Evolutionary conservation across 2,888 invertebrate genomes (phyloP), one percentile per base, ranked within the genome.

Genomic region (Mesochorus sp.): DNA sequence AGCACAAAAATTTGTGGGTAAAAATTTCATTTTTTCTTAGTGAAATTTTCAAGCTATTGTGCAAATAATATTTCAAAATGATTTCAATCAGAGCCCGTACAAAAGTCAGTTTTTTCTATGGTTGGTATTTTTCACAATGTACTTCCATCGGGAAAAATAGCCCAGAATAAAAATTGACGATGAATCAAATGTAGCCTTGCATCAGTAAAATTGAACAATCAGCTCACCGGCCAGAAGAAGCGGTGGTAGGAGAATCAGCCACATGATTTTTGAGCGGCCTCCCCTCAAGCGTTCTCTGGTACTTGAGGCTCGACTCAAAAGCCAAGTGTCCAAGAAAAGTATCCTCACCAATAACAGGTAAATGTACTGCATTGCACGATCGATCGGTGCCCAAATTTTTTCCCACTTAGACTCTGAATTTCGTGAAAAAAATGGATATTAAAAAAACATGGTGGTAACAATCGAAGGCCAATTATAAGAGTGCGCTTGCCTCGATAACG

Each of bases 151-250:
- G 1, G 31, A n/a, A n/a, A n/a, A n/a, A n/a, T n/a, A n/a, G n/a
- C n/a, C n/a, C n/a, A n/a, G n/a, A n/a, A n/a, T n/a, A n/a, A n/a
- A n/a, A n/a, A 42, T 4, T 26, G n/a, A 26, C 12, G 61, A 28
- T 59, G 37, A 4, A 12, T 4, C 6, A 12, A 17, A 10, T 62
- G n/a, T n/a, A n/a, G n/a, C n/a, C 4, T n/a, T 44, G 31, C 6
- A 17, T 62, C 19, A 19, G 12, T 19, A 26, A 51, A 14, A 12
- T 19, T 31, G 6, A 37, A 28, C 49, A 6, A 44, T 51, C 31
- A 39, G 92, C 93, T 94, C 89, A 94, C 94, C 94, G 86, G 91
- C 91, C 76, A 94, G 86, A 73, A 94, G 83, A 49, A 94, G 81
- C 51, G 94, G 88, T 0, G 94, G 93, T 82, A 94, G 80, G 14